Base-by-base conservation (phyloP, 2,888 invertebrate species). In the Cryptus armator region DNA sequence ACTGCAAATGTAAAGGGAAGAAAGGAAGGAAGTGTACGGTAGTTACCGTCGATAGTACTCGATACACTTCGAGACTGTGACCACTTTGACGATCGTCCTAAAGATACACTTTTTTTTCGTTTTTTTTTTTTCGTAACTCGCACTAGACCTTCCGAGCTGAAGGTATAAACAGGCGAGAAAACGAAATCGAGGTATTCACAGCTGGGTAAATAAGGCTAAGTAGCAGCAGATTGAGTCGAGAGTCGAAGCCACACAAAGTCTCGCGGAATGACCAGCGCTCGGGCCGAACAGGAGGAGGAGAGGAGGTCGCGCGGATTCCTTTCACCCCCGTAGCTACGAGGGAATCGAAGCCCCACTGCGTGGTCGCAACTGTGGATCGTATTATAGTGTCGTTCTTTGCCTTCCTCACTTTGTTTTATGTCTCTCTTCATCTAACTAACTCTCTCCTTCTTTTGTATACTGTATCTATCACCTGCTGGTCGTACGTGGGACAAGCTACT, bases 221-320 rank as follows among this genome's bases (percentile, higher is more conserved):
- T 92, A 91, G 89, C 85, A 89, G 90, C 88, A 92, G 91, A 91
- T 92, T 91, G 90, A 92, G 90, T 90, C 84, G 91, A 91, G 89
- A 89, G 86, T 87, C 86, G 93, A 93, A 93, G 91, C 93, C 93
- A 84, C 87, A 89, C 91, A 90, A 88, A 83, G 75, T 86, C 86
- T 48, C 74, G 76, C 62, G 79, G 80, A 74, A 78, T 75, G 74
- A 59, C 64, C 59, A 75, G 32, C 46, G 53, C 71, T 51, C 77
- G 64, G 51, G 68, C 32, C 24, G 74, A 64, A 37, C 59, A 66
- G 72, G 12, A 77, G 76, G 62, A 66, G 76, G 72, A 79, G 81
- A 83, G 78, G 71, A 66, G 71, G 66, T 67, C 70, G 74, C 56
- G 64, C 19, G 77, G 53, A 43, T 16, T 48, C 29, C 51, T 71